Conservation (phyloP, 2,113 vertebrate genomes). For the Rhagologus leucostigma region DNA sequence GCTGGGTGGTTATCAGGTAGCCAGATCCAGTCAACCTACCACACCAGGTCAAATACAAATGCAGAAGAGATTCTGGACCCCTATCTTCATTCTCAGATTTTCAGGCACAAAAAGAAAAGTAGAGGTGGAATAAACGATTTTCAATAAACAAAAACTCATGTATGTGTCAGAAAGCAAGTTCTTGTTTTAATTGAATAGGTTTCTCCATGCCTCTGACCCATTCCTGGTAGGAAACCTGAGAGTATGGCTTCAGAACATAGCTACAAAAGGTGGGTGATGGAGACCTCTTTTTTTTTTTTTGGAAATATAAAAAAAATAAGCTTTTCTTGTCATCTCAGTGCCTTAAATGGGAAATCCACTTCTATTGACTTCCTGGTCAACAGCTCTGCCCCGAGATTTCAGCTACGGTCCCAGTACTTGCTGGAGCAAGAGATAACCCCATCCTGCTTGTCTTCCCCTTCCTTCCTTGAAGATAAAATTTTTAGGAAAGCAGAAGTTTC, state of each 20-base stretch:
- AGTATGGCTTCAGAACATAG: not conserved
- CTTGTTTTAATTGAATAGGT: not conserved
- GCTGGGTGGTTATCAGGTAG: not conserved
- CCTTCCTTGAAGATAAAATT: not conserved
- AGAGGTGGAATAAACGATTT: not conserved
- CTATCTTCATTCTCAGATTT: not conserved
- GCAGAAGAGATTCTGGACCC: not conserved
- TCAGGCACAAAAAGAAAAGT: not conserved
- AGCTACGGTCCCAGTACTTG: rapidly evolving
- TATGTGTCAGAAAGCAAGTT: not conserved
- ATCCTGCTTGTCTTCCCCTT: not conserved
- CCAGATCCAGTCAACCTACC: not conserved
- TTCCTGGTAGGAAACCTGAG: not conserved
- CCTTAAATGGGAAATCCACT: not conserved
- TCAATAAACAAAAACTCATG: not conserved
- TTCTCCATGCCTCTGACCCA: not conserved
- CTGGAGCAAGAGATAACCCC: not conserved
- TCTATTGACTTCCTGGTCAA: not conserved
- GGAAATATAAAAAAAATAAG: not conserved
- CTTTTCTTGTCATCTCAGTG: not conserved
- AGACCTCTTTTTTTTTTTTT: not conserved
- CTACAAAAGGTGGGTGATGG: not conserved
- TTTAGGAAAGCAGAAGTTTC: not conserved
- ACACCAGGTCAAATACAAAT: not conserved
- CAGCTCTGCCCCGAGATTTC: not conserved